Base-by-base conservation (phyloP, 1,140 invertebrate species). In the Arion vulgaris region DNA sequence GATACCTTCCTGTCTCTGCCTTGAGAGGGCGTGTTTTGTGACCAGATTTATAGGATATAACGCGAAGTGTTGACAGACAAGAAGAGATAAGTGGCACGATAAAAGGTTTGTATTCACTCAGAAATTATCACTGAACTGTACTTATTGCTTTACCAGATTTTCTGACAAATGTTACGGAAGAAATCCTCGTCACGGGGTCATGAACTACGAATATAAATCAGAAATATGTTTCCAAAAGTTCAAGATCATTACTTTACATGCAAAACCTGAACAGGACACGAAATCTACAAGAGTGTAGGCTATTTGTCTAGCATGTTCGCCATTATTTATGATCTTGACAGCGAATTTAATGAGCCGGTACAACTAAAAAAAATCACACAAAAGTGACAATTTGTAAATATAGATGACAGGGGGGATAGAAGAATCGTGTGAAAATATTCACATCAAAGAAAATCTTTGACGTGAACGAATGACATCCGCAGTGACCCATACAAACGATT, bases 71-170 rank as follows among this genome's bases (percentile, higher is more conserved):
- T 76, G 74, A 76, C 74, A 76, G 74, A 57, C n/a, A 39, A 28
- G 45, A 73, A 0, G 11, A 78, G 76, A 78, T 78, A 78, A 77
- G 66, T 57, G 28, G 1, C 19, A 78, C n/a, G 32, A 78, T 45
- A 78, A 66, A 78, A 78, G 76, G 39, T 66, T 66, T 34, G 38
- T 19, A 66, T 39, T 1, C 45, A 19, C 26, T 0, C 17, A 9
- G 23, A 39, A 39, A 13, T 39, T 76, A 76, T 76, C 74, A 9
- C 23, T 28, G 23, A 76, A 53, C 74, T 11, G n/a, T 23, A 36
- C n/a, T 34, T n/a, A 4, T 9, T 28, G 28, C 2, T 28, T 34
- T 28, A 5, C n/a, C 62, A 66, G 5, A n/a, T 32, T 28, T 66
- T 17, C 17, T 32, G 17, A 73, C n/a, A 38, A 7, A 41, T 41